phyloP scores from a whole-genome alignment of 2,888 invertebrate genomes.

The Anoncus sp. region DNA sequence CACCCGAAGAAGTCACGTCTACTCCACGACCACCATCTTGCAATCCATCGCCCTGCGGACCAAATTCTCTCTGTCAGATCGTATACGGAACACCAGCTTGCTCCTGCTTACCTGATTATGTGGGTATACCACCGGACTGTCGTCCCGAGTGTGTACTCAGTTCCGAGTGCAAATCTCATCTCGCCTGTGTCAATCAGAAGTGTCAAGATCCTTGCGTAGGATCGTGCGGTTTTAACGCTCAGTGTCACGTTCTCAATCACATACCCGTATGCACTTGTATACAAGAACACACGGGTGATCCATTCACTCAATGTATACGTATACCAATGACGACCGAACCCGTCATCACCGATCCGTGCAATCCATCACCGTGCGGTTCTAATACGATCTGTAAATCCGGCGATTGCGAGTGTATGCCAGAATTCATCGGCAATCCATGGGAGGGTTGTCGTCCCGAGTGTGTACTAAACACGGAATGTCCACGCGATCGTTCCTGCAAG shows the following conservation, averaged over 20 bases:
- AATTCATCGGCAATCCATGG: slow-evolving; percentile 89
- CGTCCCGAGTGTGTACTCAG: slow-evolving; percentile 92
- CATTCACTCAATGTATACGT: slow-evolving; percentile 89
- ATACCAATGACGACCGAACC: slow-evolving; percentile 80
- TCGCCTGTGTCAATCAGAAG: slow-evolving; percentile 91
- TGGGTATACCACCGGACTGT: slow-evolving; percentile 92
- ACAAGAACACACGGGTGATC: slow-evolving; percentile 91
- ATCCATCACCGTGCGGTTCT: slow-evolving; percentile 89
- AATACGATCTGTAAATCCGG: slow-evolving; percentile 89
- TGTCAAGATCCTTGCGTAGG: slow-evolving; percentile 94
- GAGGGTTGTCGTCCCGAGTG: slow-evolving; percentile 93
- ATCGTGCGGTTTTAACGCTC: slow-evolving; percentile 92
- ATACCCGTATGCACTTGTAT: slow-evolving; percentile 92
- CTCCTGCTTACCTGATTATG: slow-evolving; percentile 90
- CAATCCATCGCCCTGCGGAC: slow-evolving; percentile 93
- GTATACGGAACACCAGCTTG: slow-evolving; percentile 90
- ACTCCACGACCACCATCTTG: slow-evolving; percentile 91
- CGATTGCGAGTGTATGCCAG: slow-evolving; percentile 88
- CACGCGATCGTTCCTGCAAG: slow-evolving; percentile 90
- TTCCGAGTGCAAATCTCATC: slow-evolving; percentile 91
- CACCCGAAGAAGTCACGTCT: slow-evolving; percentile 82
- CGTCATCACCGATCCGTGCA: slow-evolving; percentile 85
- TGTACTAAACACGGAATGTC: slow-evolving; percentile 91
- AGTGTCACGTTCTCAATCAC: slow-evolving; percentile 91
- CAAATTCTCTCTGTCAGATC: slow-evolving; percentile 92